These are phyloP conservation scores for Laothoe populi DNA, from an alignment of 2,888 invertebrate genomes.

Conservation along the genomic window DNA sequence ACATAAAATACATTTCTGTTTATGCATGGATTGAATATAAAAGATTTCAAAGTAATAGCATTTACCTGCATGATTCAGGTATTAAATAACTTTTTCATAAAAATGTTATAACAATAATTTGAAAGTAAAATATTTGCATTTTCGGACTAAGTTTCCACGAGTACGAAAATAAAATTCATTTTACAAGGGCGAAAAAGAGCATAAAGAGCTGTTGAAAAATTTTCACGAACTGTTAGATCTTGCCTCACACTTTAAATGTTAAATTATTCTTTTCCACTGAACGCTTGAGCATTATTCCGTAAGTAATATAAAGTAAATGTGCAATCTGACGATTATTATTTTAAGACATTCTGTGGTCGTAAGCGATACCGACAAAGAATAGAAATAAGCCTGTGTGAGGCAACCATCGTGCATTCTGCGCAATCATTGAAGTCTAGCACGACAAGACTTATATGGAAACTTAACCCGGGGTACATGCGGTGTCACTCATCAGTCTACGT, in stretches of 20 bases:
- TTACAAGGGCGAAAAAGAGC: not conserved
- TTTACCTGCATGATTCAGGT: no score
- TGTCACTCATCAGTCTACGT: slow-evolving; percentile 37
- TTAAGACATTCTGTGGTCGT: not conserved
- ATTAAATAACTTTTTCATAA: no score
- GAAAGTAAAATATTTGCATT: not conserved
- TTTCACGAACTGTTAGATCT: slow-evolving; percentile 19
- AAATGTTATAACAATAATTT: not conserved
- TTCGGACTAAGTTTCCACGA: not conserved
- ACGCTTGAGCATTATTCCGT: not conserved
- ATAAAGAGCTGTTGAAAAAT: slow-evolving; percentile 9
- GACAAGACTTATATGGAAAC: slow-evolving; percentile 53
- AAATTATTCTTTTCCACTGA: slow-evolving; percentile 5
- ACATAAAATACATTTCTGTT: no score
- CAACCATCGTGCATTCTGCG: not conserved
- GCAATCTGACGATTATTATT: not conserved
- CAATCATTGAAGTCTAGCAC: slow-evolving; percentile 25
- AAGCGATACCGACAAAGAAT: not conserved
- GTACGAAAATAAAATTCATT: slow-evolving; percentile 15
- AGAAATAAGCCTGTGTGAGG: slow-evolving; percentile 9
- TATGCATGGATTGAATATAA: not conserved
- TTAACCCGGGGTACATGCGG: slow-evolving; percentile 37
- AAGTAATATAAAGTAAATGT: not conserved
- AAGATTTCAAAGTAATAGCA: not conserved
- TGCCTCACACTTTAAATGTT: slow-evolving; percentile 14